These are phyloP conservation scores for Ephestia elutella DNA, from an alignment of 1,140 invertebrate genomes.

Conservation along the genomic window DNA sequence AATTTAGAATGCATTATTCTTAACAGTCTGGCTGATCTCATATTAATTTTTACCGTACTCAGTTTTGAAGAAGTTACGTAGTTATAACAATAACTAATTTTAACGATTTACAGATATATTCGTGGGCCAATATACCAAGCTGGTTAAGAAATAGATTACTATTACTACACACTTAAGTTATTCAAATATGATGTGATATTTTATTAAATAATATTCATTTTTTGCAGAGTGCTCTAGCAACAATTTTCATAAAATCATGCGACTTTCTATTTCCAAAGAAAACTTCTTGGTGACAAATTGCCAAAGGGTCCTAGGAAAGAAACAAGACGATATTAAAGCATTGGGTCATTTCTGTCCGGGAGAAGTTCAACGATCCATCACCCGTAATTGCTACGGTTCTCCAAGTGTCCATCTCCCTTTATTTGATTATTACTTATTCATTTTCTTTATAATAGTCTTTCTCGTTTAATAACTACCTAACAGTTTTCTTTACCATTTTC, in stretches of 20 bases:
- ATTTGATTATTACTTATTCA: slow-evolving; percentile 50
- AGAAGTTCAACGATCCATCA: slow-evolving; percentile 58
- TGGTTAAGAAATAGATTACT: too few species aligned
- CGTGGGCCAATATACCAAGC: too few species aligned
- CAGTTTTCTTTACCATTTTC: not conserved
- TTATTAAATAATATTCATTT: too few species aligned
- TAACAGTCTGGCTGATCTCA: too few species aligned
- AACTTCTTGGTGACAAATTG: slow-evolving; percentile 41
- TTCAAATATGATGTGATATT: too few species aligned
- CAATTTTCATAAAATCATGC: slow-evolving; percentile 5
- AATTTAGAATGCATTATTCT: too few species aligned
- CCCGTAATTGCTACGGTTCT: slow-evolving; percentile 49
- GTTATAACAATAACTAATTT: too few species aligned
- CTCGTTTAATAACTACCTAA: not conserved
- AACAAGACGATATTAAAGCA: slow-evolving; percentile 55
- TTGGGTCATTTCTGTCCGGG: slow-evolving; percentile 42
- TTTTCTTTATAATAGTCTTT: slow-evolving; percentile 21
- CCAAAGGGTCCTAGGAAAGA: slow-evolving; percentile 36
- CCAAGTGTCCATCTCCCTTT: slow-evolving; percentile 36
- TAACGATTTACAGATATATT: too few species aligned
- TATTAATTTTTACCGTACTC: too few species aligned
- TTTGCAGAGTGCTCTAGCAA: not conserved
- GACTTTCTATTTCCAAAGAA: slow-evolving; percentile 7
- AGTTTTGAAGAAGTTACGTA: too few species aligned
- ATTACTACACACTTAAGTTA: too few species aligned